Evolutionary conservation across 2,113 vertebrate species (phyloP).

Genomic region (Malaclemys terrapin): DNA sequence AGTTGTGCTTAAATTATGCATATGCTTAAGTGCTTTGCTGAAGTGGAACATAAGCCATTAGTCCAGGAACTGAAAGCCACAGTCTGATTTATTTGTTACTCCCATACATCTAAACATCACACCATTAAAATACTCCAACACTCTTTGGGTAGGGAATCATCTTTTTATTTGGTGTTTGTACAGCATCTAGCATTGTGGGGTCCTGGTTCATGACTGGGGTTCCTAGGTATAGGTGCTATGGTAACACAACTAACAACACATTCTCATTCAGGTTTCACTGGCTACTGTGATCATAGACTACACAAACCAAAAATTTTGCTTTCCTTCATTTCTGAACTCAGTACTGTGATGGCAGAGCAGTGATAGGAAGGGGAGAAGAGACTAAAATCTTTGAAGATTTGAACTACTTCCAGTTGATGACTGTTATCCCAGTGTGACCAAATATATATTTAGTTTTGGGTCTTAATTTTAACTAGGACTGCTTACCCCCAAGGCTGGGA

Average conservation of each 20-base stretch:
- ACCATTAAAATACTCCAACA: neutral
- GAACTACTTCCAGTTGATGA: neutral
- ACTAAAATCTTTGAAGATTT: neutral
- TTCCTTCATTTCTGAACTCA: neutral
- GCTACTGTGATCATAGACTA: neutral
- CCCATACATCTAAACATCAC: neutral
- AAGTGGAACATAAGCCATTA: neutral
- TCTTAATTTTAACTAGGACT: neutral
- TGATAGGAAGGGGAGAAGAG: neutral
- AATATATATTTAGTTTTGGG: neutral
- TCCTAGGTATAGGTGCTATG: neutral
- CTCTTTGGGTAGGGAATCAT: neutral
- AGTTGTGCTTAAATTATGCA: neutral
- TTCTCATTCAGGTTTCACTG: neutral
- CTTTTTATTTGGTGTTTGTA: neutral
- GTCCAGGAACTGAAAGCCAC: neutral
- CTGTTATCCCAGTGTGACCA: neutral
- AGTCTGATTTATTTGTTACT: neutral
- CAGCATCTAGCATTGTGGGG: neutral
- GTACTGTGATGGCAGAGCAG: neutral
- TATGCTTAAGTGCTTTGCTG: neutral
- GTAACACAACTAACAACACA: neutral
- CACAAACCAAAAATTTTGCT: neutral
- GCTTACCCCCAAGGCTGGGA: neutral
- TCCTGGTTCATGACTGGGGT: neutral